Evolutionary conservation across 1,140 invertebrate genomes (phyloP), one percentile per base, ranked within the genome.

Genomic region (Rhysida immarginata): DNA sequence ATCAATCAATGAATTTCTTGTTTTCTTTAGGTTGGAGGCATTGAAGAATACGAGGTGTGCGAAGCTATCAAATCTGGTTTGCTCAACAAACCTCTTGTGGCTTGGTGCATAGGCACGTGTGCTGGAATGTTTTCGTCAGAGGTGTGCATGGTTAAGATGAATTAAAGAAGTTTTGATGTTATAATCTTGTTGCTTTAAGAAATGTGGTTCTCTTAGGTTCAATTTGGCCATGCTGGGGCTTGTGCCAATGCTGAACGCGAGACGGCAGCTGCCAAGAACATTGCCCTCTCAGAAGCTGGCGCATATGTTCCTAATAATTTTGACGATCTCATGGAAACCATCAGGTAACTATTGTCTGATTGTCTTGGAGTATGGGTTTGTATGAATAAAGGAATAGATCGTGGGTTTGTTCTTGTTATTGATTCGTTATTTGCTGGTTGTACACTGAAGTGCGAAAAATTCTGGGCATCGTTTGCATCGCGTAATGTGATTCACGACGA

Each of bases 161-260:
- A n/a, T n/a, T n/a, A n/a, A n/a, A n/a, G n/a, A n/a, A n/a, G n/a
- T 11, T 14, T 2, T 24, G 21, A 26, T 27, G n/a, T 54, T 56
- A 14, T n/a, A n/a, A n/a, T n/a, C n/a, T n/a, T n/a, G 18, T 18
- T 44, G 5, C 41, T 35, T 16, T 35, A 35, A 35, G 29, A 8
- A 35, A 35, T 8, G 5, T 8, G 16, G 29, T 35, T 35, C 23
- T 62, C 62, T 18, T 61, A 76, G 68, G 95, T 99, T n/a, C 96
- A 99, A 72, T 99, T 99, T 73, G 96, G 96, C 0, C 96, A 99
- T 75, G 96, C 96, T 62, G 96, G 96, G 14, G 94, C 95, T 2
- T 96, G 94, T 67, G 96, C 96, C 3, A 92, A 97, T 65, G 93
- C 87, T 2, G 85, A 89, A 41, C 68, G 81, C n/a, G 96, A 99